Conservation (phyloP, 2,113 vertebrate species). For the Dendropsophus ebraccatus region DNA sequence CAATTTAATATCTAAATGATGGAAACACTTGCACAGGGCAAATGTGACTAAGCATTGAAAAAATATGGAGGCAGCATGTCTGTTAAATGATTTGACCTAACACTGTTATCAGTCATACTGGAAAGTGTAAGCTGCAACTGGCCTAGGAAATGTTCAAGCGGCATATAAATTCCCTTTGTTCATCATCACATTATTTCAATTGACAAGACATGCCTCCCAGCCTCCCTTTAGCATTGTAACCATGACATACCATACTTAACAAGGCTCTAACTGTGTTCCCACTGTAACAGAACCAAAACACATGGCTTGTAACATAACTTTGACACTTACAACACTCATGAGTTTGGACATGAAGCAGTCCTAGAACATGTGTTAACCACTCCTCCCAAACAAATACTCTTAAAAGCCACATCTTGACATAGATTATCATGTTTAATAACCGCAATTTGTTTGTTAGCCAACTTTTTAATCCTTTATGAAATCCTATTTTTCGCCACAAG, state of each 20-base stretch:
- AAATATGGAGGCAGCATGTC: slow-evolving; percentile 59
- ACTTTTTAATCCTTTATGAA: slow-evolving; percentile 56
- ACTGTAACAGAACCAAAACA: slow-evolving; percentile 89
- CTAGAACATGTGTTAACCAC: slow-evolving; percentile 72
- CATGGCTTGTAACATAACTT: slow-evolving; percentile 74
- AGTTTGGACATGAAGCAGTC: slow-evolving; percentile 77
- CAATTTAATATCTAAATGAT: slow-evolving; percentile 63
- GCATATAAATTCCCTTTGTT: slow-evolving; percentile 64
- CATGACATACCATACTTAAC: slow-evolving; percentile 80
- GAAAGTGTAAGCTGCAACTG: slow-evolving; percentile 64
- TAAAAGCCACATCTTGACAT: slow-evolving; percentile 66
- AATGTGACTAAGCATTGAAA: slow-evolving; percentile 59
- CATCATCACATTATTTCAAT: slow-evolving; percentile 71
- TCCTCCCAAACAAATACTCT: slow-evolving; percentile 69
- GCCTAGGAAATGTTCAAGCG: slow-evolving; percentile 62
- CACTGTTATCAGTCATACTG: slow-evolving; percentile 64
- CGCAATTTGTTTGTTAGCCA: slow-evolving; percentile 61
- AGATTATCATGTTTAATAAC: slow-evolving; percentile 62
- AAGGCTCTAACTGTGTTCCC: slow-evolving; percentile 82
- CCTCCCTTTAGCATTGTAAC: slow-evolving; percentile 72
- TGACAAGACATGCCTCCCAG: slow-evolving; percentile 66
- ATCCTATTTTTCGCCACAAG: not conserved
- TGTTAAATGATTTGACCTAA: slow-evolving; percentile 65
- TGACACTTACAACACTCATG: slow-evolving; percentile 71
- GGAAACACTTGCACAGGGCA: slow-evolving; percentile 65